Base-by-base conservation (phyloP, 2,888 invertebrate genomes). In the Nycteola revayana region DNA sequence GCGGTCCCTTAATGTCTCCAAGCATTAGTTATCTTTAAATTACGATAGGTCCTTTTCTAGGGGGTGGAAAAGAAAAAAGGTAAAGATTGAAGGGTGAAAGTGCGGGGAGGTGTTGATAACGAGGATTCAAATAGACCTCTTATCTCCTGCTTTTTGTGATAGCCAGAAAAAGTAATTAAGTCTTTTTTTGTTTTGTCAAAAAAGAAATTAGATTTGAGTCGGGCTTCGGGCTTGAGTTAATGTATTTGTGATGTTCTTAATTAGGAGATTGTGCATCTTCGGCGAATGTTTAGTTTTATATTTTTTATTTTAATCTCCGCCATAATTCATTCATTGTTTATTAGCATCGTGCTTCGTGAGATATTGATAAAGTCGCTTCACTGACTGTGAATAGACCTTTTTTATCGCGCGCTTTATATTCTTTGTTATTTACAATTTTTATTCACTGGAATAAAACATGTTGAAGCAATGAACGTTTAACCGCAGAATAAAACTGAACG, bases 1-100 rank as follows among this genome's bases (percentile, higher is more conserved):
- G 56, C 36, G 30, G 61, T 51, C 69, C 73, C 79, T 76, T 87
- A 86, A 87, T 83, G 87, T 82, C 80, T 70, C 43, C 42, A 52
- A 44, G 70, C 87, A 87, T 87, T 87, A 84, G 79, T 85, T 86
- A 87, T 87, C 87, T 86, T 71, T 66, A 80, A 80, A 84, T 83
- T 78, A 76, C 78, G 81, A 79, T 84, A 84, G 79, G 76, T 77
- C 49, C 49, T 45, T n/a, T 69, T 63, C 69, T 68, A 63, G 60
- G 57, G 60, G 69, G 63, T 60, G 55, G 63, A 48, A 59, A 63
- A 60, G 62, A 56, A 61, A 60, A 62, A 74, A 71, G 72, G 57
- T 51, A 47, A 49, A 64, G 61, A 72, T 75, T 72, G 77, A 79
- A 82, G 82, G 82, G 80, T 71, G 75, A 67, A 69, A 70, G 71